Evolutionary conservation across 2,888 invertebrate genomes (phyloP), one percentile per base, ranked within the genome.

Genomic region (Eristalis arbustorum): DNA sequence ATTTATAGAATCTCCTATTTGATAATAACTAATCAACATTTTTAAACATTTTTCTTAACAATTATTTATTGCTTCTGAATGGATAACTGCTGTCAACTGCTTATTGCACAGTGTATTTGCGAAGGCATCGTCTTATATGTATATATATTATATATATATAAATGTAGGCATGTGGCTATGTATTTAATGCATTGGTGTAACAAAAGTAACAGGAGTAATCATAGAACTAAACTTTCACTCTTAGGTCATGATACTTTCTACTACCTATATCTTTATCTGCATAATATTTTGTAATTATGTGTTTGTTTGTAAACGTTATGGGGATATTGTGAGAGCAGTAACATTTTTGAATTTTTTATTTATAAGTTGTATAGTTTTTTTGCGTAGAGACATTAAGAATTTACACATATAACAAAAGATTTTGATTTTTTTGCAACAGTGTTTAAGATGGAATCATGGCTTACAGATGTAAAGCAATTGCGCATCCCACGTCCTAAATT

Each of bases 401-500:
- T 14, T 42, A n/a, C 42, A 42, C 13, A 14, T 42, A 31, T 42
- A 42, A 42, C 57, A 66, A 62, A 59, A 3, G 11, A 59, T 56
- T 57, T 57, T 40, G 64, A 40, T 37, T 49, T 62, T 71, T 8
- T 56, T 37, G 10, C 28, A 57, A 23, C 5, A 59, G 1, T 18
- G 61, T 22, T n/a, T 69, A 91, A 88, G 89, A 97, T 97, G 97
- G 97, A 97, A 91, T 96, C 96, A 89, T 97, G 97, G 97, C 93
- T 97, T 90, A 95, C 95, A 88, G 97, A 97, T 92, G 96, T 97
- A 66, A 97, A 97, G 92, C 95, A 96, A 89, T 95, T 97, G 88
- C 94, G 96, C 89, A 97, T 97, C 90, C 97, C 97, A 31, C 94
- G 97, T 88, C 97, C 97, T 5, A 97, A 97, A 94, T 96, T 97